Evolutionary conservation across 2,888 invertebrate species (phyloP).

Genomic region (Drosophila suboccidentalis): DNA sequence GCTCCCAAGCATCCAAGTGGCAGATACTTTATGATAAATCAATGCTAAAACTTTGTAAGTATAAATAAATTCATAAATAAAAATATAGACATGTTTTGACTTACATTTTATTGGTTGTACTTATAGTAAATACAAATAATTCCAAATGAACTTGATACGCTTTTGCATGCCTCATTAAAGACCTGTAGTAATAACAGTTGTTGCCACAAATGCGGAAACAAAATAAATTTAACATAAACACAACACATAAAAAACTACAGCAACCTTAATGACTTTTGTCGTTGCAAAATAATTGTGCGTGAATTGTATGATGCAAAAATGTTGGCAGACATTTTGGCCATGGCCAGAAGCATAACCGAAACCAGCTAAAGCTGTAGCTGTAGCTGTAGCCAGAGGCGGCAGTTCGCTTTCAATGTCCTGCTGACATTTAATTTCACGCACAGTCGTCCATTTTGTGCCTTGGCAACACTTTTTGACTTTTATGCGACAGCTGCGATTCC

Average conservation of each 20-base stretch:
- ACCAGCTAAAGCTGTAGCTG: neutral
- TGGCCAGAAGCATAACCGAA: constrained; percentile 5
- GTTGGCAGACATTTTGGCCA: constrained; percentile 34
- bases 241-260: constrained; percentile 50
- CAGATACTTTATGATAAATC: constrained; percentile 46
- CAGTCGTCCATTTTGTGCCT: constrained; percentile 78
- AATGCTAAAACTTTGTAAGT: constrained; percentile 21
- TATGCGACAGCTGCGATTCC: constrained; percentile 55
- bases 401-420: constrained; percentile 72
- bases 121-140: neutral
- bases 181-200: neutral
- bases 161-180: constrained; percentile 14
- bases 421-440: constrained; percentile 80
- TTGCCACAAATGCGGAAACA: constrained; percentile 52
- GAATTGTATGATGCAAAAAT: constrained; percentile 60
- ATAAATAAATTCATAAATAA: neutral
- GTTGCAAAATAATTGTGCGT: constrained; percentile 79
- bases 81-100: neutral
- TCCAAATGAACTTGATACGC: neutral
- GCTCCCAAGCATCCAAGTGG: neutral
- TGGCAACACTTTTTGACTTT: constrained; percentile 79
- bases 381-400: constrained; percentile 32
- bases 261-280: constrained; percentile 76
- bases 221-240: constrained; percentile 69
- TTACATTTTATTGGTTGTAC: neutral